phyloP scores from a whole-genome alignment of 1,140 invertebrate genomes.

The Diachasmimorpha longicaudata region DNA sequence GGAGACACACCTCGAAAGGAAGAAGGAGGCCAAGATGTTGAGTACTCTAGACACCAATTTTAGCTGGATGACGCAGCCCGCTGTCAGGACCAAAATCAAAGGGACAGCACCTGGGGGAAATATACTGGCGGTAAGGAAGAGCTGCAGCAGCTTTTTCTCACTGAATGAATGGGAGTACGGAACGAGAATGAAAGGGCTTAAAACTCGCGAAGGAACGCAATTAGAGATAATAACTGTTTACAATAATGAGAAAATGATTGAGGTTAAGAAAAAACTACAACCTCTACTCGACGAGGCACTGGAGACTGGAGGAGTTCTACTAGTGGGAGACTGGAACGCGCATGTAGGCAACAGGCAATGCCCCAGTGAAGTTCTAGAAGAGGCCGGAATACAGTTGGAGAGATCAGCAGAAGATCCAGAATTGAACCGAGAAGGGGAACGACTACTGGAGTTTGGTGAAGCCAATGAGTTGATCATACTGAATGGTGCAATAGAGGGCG shows the following conservation, averaged over 20 bases:
- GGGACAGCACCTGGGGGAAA: slow-evolving; percentile 12
- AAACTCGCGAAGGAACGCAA: not conserved
- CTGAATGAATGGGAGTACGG: not conserved
- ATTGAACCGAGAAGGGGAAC: not conserved
- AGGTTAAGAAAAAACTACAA: not conserved
- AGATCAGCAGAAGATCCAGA: not conserved
- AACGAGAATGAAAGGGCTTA: not conserved
- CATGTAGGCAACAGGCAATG: not conserved
- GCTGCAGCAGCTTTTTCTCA: not conserved
- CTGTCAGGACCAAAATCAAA: slow-evolving; percentile 8
- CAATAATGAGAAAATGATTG: not conserved
- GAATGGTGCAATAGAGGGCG: not conserved
- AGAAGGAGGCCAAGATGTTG: not conserved
- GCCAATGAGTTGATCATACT: not conserved
- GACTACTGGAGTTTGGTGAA: not conserved
- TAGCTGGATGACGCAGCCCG: slow-evolving; percentile 9
- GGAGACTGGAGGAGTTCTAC: not conserved
- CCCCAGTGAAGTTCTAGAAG: not conserved
- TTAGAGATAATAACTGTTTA: not conserved
- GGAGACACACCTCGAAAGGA: slow-evolving; percentile 24
- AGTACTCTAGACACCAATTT: slow-evolving; percentile 11
- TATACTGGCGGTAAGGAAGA: slow-evolving; percentile 6
- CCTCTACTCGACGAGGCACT: not conserved
- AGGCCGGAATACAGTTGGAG: not conserved
- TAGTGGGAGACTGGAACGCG: not conserved